These are phyloP conservation scores for Cotesia typhae DNA, from an alignment of 1,140 invertebrate species.

Conservation along the genomic window DNA sequence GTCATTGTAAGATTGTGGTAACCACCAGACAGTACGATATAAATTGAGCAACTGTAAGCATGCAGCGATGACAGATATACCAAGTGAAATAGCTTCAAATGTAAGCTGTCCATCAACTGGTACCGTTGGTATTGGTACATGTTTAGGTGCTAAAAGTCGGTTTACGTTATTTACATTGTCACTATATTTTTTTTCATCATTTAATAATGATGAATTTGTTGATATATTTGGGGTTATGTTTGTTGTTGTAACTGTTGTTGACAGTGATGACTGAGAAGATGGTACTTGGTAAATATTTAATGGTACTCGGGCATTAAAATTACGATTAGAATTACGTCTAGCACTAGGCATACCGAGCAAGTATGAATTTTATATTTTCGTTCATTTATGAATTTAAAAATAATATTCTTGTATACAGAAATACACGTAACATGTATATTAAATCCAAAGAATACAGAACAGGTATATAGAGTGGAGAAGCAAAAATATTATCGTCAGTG, in stretches of 20 bases:
- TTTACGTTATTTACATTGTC: conserved; percentile 41
- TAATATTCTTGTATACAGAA: no score
- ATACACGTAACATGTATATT: no score
- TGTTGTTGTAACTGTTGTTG: conserved; percentile 19
- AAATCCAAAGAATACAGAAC: no score
- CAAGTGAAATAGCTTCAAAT: conserved; percentile 87
- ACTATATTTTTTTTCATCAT: conserved; percentile 53
- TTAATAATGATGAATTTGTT: conserved; percentile 30
- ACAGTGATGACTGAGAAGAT: conserved; percentile 14
- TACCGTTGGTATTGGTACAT: conserved; percentile 86
- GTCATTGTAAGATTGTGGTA: conserved; percentile 88
- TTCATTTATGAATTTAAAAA: no score
- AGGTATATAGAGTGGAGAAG: no score
- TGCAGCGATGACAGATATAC: conserved; percentile 78
- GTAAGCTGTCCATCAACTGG: conserved; percentile 82
- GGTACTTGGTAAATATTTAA: conserved; percentile 40
- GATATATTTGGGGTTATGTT: conserved; percentile 35
- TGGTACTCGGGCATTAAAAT: conserved; percentile 44
- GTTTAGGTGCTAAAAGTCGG: conserved; percentile 71
- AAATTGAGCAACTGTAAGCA: conserved; percentile 92
- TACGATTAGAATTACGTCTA: conserved; percentile 54
- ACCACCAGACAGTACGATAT: conserved; percentile 97
- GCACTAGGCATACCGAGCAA: conserved; percentile 53
- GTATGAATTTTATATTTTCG: conserved; percentile 20
- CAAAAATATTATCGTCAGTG: no score